A percentile compares a stretch with the other conserved stretches of the same genome.
Conservation (phyloP, 2,888 invertebrate genomes). For the Dioctria rufipes region DNA sequence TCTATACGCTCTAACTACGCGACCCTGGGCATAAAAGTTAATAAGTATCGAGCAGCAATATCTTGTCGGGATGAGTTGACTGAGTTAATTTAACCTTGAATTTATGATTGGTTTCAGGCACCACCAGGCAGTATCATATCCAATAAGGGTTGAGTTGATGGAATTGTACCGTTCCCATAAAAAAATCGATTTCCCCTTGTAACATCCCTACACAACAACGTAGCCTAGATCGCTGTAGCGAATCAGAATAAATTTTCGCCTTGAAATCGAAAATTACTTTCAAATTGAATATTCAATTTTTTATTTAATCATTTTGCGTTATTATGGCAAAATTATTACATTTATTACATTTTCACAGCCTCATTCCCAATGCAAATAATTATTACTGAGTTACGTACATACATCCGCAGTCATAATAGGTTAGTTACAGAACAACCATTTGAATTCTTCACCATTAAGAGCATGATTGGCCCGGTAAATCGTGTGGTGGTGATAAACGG, state of each 20-base stretch:
- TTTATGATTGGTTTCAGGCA: conserved; percentile 29
- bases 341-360: too few species aligned
- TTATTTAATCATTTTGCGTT: too few species aligned
- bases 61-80: background rate
- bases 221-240: background rate
- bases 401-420: background rate
- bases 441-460: background rate
- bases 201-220: background rate
- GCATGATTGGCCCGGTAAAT: background rate
- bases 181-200: background rate
- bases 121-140: conserved; percentile 16
- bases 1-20: too few species aligned
- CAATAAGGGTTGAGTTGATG: background rate
- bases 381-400: background rate
- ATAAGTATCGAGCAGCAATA: too few species aligned
- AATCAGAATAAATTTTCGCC: too few species aligned
- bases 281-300: too few species aligned
- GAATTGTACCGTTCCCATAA: background rate
- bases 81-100: conserved; percentile 1
- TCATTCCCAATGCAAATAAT: too few species aligned
- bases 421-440: background rate
- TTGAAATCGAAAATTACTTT: too few species aligned
- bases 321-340: too few species aligned
- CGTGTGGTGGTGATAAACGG: background rate
- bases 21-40: too few species aligned